These are phyloP conservation scores for Muntiacus muntjak DNA, from an alignment of 2,113 vertebrate species.

Conservation along the genomic window DNA sequence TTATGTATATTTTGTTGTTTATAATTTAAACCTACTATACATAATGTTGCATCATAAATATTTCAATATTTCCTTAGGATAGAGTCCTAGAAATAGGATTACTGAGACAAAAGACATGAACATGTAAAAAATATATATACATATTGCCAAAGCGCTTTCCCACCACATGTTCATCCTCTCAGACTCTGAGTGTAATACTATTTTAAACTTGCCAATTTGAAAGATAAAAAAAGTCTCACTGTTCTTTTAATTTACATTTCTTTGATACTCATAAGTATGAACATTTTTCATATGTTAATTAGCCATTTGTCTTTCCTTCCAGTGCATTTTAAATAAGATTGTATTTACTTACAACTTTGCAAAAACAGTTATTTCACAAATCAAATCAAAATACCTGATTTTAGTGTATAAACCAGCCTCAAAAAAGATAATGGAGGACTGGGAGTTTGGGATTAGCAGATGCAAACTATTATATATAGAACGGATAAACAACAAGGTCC, in stretches of 20 bases:
- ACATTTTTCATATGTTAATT: constrained; percentile 72
- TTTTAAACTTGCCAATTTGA: constrained; percentile 66
- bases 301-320: constrained; percentile 68
- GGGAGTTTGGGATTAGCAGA: not conserved
- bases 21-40: constrained; percentile 27
- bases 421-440: not conserved
- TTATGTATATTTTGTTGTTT: constrained; percentile 5
- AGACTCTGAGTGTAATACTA: constrained; percentile 30
- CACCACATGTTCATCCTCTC: constrained; percentile 59
- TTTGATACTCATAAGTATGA: constrained; percentile 58
- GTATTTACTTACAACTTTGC: constrained; percentile 66
- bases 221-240: constrained; percentile 61
- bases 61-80: constrained; percentile 61
- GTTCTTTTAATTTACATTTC: constrained; percentile 67
- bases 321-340: constrained; percentile 65
- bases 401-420: not conserved
- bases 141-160: constrained; percentile 44
- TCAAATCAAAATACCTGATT: constrained; percentile 55
- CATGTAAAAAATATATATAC: constrained; percentile 35
- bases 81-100: constrained; percentile 59
- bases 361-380: constrained; percentile 62
- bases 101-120: constrained; percentile 50
- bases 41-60: constrained; percentile 57
- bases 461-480: not conserved
- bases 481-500: not conserved